Evolutionary conservation across 2,888 invertebrate genomes (phyloP), one percentile per base, ranked within the genome.

Genomic region (Stenodera caucasica): DNA sequence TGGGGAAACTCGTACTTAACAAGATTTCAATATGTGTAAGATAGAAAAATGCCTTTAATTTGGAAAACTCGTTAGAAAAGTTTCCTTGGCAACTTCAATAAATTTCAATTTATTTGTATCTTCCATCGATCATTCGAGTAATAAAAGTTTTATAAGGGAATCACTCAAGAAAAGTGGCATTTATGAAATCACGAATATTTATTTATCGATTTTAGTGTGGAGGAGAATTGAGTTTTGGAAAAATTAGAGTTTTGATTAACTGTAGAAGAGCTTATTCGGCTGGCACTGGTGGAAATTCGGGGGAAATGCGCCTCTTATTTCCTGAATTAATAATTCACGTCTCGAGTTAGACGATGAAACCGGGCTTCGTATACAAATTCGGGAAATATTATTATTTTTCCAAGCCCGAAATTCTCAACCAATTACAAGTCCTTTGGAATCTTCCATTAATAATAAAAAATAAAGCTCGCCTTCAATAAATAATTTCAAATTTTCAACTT

Each of bases 321-420:
- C 45, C 55, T 50, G 33, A 55, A 60, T 60, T 58, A 62, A 62
- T 65, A 60, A 65, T 60, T 62, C 55, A 64, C 53, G 55, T 61
- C 33, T 37, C 29, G 53, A 61, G 53, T 50, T 8, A 32, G 29
- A 15, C 49, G 54, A 57, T 56, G 56, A 55, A 60, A 53, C 58
- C 15, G 32, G 12, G 52, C 14, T 30, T 29, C 33, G 45, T 15
- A 51, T 29, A 51, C 53, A 56, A 55, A 61, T 49, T 40, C 53
- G 49, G 49, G 52, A 53, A 49, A n/a, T n/a, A n/a, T 56, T 60
- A 56, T 60, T 60, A 56, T 60, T 56, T 30, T 26, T 26, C 26
- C 50, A n/a, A n/a, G 6, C 49, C 14, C 15, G 18, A 59, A 59
- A 33, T 53, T 30, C 29, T 26, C 4, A 6, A 26, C 45, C 49